phyloP scores from a whole-genome alignment of 2,113 vertebrate genomes.

The Cottus gobio region DNA sequence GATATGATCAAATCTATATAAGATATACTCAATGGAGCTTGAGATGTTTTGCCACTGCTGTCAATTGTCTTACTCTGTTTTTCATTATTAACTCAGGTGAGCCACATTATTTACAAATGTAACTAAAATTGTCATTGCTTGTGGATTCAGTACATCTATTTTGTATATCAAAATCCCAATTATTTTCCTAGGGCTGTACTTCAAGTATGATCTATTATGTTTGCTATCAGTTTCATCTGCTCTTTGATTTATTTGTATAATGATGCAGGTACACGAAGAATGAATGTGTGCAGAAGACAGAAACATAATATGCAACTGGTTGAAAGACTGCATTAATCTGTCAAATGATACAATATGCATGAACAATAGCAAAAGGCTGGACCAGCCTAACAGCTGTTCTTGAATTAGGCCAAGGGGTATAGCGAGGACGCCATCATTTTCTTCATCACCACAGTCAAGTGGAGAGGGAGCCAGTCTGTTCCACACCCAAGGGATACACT shows the following conservation, averaged over 20 bases:
- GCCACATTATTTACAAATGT: background rate
- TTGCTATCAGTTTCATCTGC: background rate
- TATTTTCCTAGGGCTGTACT: background rate
- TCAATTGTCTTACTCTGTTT: background rate
- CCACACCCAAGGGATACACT: background rate
- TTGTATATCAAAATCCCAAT: background rate
- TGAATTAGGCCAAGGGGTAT: background rate
- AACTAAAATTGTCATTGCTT: background rate
- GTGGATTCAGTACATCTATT: background rate
- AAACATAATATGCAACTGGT: background rate
- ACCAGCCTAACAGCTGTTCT: background rate
- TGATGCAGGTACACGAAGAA: background rate
- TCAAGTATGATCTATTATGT: background rate
- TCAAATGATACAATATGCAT: conserved; percentile 1
- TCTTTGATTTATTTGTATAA: background rate
- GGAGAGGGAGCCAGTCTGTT: background rate
- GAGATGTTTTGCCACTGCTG: background rate
- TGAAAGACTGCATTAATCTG: background rate
- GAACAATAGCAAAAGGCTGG: conserved; percentile 11
- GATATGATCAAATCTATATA: background rate
- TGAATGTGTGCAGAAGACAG: background rate
- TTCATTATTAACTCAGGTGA: background rate
- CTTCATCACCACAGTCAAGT: conserved; percentile 18
- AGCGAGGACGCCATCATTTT: conserved; percentile 28
- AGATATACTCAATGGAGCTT: background rate